Evolutionary conservation across 2,797 vertebrate genomes (phyloP), one percentile per base, ranked within the genome.

Genomic region (Philypnodon macrostomus): DNA sequence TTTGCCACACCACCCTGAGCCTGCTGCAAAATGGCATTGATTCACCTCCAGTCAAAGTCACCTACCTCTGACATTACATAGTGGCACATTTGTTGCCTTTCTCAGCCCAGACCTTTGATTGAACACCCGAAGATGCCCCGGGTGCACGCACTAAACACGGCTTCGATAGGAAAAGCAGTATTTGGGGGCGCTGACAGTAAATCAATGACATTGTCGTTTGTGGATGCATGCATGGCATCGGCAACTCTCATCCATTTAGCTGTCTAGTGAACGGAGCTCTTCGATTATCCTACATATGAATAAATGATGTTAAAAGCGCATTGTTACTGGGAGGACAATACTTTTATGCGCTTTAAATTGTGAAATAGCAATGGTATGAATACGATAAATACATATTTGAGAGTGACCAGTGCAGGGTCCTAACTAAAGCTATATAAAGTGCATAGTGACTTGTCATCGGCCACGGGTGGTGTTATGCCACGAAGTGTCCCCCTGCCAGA

Each of bases 121-220:
- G n/a, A 24, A 13, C 32, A 36, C 5, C n/a, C 17, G 4, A 12
- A 13, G 14, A 32, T 1, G 4, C 27, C 19, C 26, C 7, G 5
- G 16, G 21, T 0, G 4, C 1, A 37, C 34, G 4, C 2, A 11
- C 31, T 4, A 18, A 24, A 13, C 15, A 14, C 10, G 2, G 2
- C 7, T 29, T 12, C 7, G 4, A 12, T 4, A 0, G 9, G 29
- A 34, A 8, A 40, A 10, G 2, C 7, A 0, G 21, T 15, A 29
- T 45, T 4, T 31, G 27, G n/a, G 12, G 17, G 31, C 7, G 7
- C 42, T 29, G 31, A 12, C 38, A 26, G 49, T 12, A 12, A 7
- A 6, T 48, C 57, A 47, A 36, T 47, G 67, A 47, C 60, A 74
- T 50, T 46, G 60, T 63, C 29, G 42, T 46, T 36, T 51, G n/a